Conservation (phyloP, 2,113 vertebrate species). For the Apistogramma diplotaenia region DNA sequence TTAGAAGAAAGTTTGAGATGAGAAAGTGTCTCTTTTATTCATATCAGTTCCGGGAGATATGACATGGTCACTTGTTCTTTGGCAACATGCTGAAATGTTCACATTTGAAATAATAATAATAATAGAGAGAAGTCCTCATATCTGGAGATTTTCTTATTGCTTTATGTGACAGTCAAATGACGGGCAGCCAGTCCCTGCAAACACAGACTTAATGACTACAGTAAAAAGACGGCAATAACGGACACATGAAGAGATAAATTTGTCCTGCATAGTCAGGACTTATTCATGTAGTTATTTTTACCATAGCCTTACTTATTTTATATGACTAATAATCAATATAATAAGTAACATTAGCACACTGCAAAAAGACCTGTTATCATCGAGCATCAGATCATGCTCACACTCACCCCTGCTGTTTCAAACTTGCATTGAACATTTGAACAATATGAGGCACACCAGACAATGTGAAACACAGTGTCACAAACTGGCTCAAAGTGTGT, state of each 20-base stretch:
- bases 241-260: not conserved
- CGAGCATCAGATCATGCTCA: too few species aligned
- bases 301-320: not conserved
- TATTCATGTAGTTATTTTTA: not conserved
- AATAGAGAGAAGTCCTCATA: not conserved
- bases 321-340: too few species aligned
- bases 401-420: not conserved
- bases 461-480: too few species aligned
- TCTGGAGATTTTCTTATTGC: not conserved
- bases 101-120: too few species aligned
- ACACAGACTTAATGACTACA: not conserved
- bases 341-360: too few species aligned
- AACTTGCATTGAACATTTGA: not conserved
- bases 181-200: not conserved
- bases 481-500: too few species aligned
- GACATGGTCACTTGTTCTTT: not conserved
- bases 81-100: not conserved
- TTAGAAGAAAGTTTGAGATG: not conserved
- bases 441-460: too few species aligned
- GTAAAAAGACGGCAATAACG: not conserved
- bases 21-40: not conserved
- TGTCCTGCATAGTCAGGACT: not conserved
- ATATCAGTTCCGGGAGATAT: not conserved
- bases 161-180: not conserved
- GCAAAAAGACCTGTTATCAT: too few species aligned